A percentile compares a stretch with the other conserved stretches of the same genome.
Conservation (phyloP, 2,113 vertebrate species). For the Casuarius casuarius region DNA sequence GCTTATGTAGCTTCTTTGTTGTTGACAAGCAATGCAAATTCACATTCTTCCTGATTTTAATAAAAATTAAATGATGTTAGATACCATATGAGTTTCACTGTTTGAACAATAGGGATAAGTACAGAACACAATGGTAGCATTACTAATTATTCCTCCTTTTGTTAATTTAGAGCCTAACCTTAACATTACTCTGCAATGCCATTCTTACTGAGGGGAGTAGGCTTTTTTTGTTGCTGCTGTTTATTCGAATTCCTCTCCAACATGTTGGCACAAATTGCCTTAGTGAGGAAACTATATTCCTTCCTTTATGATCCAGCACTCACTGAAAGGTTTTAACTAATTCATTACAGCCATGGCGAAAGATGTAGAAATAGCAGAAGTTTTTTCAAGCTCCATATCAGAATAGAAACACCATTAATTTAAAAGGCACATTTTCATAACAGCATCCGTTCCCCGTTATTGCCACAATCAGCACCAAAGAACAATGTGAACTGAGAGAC, state of each 20-base stretch:
- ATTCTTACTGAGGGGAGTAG: not conserved
- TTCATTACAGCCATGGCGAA: not conserved
- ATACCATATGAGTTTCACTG: not conserved
- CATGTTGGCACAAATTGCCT: not conserved
- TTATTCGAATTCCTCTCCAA: not conserved
- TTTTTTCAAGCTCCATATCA: not conserved
- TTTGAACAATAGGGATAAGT: not conserved
- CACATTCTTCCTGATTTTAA: not conserved
- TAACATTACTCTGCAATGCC: not conserved
- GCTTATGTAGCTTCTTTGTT: not conserved
- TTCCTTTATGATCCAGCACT: not conserved
- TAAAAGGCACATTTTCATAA: slow-evolving; percentile 13
- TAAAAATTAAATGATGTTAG: not conserved
- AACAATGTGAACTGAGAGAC: not conserved
- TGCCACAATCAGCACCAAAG: not conserved
- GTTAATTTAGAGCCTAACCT: slow-evolving; percentile 16
- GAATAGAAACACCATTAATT: slow-evolving; percentile 33
- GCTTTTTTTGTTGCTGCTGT: not conserved
- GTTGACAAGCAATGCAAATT: slow-evolving; percentile 6
- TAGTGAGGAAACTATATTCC: not conserved
- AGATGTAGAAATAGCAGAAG: not conserved
- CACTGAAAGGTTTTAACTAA: slow-evolving; percentile 39
- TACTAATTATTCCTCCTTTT: slow-evolving; percentile 25
- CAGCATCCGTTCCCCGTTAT: not conserved
- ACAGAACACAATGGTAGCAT: not conserved